Conservation (phyloP, 1,140 invertebrate species). For the Physella acuta region DNA sequence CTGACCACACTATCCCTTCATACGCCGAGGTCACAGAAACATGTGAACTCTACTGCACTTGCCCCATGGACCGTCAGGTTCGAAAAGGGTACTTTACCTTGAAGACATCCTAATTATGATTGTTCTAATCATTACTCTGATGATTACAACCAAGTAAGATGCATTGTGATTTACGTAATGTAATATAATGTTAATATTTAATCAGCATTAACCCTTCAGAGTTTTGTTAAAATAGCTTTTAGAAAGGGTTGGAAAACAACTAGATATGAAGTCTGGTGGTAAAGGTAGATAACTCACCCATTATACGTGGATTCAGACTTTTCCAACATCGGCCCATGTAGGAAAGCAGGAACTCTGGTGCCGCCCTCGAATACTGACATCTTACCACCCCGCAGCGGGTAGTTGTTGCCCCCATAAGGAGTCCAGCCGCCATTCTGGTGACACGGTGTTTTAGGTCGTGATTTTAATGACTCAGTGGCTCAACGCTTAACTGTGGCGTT, state of each 20-base stretch:
- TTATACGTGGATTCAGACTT: background rate
- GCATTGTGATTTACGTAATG: background rate
- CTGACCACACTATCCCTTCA: no score
- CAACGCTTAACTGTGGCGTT: no score
- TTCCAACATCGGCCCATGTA: slow-evolving; percentile 36
- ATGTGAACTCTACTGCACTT: no score
- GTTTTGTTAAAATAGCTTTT: background rate
- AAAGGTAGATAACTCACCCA: background rate
- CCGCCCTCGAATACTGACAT: slow-evolving; percentile 52
- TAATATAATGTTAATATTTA: background rate
- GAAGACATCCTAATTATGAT: background rate
- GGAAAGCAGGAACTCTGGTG: slow-evolving; percentile 43
- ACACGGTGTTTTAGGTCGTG: no score
- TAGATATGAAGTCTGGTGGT: background rate
- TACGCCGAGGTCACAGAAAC: no score
- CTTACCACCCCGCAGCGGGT: slow-evolving; percentile 48
- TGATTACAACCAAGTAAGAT: background rate
- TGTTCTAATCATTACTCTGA: background rate
- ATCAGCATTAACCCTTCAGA: background rate
- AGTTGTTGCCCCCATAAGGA: slow-evolving; percentile 44
- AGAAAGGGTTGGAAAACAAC: background rate
- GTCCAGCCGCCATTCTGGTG: slow-evolving; percentile 59
- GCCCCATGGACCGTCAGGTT: no score
- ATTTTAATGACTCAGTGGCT: no score
- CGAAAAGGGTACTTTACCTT: no score